Evolutionary conservation across 2,113 vertebrate genomes (phyloP).

Genomic region (Ictidomys tridecemlineatus): DNA sequence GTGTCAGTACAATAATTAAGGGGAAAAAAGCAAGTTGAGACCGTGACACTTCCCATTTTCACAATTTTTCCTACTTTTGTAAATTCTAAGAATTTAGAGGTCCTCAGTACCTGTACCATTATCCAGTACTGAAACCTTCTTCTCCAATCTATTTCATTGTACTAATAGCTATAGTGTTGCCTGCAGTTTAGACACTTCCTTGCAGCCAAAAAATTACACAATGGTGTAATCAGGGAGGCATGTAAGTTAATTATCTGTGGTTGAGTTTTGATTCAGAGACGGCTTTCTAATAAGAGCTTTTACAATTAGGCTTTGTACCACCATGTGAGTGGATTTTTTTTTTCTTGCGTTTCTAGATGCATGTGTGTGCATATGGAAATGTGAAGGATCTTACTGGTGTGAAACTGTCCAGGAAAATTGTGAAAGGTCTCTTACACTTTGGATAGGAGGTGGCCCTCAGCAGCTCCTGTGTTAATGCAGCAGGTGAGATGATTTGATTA

Average conservation of each 20-base stretch:
- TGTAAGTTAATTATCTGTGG: conserved; percentile 75
- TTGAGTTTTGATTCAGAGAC: conserved; percentile 73
- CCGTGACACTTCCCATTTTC: conserved; percentile 44
- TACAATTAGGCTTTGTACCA: conserved; percentile 35
- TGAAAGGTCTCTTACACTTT: neutral
- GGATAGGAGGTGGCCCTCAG: no score
- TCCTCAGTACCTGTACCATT: conserved; percentile 27
- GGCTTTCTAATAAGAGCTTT: conserved; percentile 67
- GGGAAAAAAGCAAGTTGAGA: conserved; percentile 11
- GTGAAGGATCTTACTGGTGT: neutral
- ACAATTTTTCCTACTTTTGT: conserved; percentile 37
- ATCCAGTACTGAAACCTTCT: neutral
- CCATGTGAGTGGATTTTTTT: neutral
- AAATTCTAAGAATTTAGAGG: conserved; percentile 62
- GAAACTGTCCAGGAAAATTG: neutral
- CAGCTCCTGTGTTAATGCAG: no score
- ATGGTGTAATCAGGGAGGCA: conserved; percentile 77
- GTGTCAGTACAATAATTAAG: conserved; percentile 43
- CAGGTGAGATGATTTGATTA: no score
- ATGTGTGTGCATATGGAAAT: neutral
- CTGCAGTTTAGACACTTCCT: conserved; percentile 64
- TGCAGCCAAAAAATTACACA: conserved; percentile 56
- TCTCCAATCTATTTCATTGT: conserved; percentile 44
- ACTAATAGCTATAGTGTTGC: conserved; percentile 49
- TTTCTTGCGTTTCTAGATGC: neutral